Evolutionary conservation across 2,797 vertebrate genomes (phyloP), one percentile per base, ranked within the genome.

Genomic region (Pogonophryne albipinna): DNA sequence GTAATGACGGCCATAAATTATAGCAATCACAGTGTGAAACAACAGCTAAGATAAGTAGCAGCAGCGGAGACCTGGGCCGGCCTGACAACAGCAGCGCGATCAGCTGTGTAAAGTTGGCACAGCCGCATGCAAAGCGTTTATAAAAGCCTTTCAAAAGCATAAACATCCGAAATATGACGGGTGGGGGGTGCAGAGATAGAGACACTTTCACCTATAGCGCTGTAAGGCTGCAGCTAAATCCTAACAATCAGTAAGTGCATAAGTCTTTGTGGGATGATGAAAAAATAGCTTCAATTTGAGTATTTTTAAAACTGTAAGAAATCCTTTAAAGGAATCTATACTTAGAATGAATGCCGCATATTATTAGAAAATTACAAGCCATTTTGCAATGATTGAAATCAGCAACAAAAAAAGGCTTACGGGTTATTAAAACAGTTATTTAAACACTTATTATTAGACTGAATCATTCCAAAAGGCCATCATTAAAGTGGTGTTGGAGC

Each of bases 1-100:
- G 85, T 92, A 93, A 92, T 86, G 89, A 89, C 78, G 85, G 78
- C 79, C 79, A 92, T 92, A 90, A 91, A 92, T 90, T 91, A 91
- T 42, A 61, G 76, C 76, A 84, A 83, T 86, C 89, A 86, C 88
- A 82, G 85, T 76, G 76, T 79, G 85, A 87, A 87, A 83, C 74
- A 85, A 68, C 83, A 82, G 88, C 82, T 31, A 57, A 84, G 86
- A 90, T 90, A 88, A 88, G 88, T 74, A 83, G 74, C 75, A 78
- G 78, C 69, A 16, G 27, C 27, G 27, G 72, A 74, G 72, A 80
- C 76, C 68, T 62, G 74, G 42, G 23, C 61, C 71, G 79, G 67
- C 57, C 67, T 80, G 78, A 80, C 82, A 82, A 79, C 78, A 74
- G 80, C 67, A 71, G 62, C 34, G 56, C 62, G 59, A 45, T 13